Conservation (phyloP, 2,888 invertebrate species). For the Serripes groenlandicus region DNA sequence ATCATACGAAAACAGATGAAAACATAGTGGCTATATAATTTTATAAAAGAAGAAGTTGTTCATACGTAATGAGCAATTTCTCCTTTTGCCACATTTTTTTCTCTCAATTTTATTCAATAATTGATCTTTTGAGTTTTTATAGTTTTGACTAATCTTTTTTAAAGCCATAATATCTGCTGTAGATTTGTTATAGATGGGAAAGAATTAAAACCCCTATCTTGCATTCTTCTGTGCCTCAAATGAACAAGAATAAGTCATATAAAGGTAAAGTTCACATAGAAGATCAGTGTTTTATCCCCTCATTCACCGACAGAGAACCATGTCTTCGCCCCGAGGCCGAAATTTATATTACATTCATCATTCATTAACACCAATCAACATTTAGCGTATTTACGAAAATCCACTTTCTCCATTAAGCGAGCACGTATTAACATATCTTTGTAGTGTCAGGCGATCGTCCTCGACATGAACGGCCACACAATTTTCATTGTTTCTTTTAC, state of each 20-base stretch:
- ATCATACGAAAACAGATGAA: too few species aligned
- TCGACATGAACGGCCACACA: constrained; percentile 12
- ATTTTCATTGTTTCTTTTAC: constrained; percentile 8
- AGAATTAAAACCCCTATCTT: too few species aligned
- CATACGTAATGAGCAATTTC: background rate
- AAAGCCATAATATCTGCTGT: too few species aligned
- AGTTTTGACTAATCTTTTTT: too few species aligned
- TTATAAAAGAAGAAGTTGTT: background rate
- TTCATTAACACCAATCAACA: constrained; percentile 43
- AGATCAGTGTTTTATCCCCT: too few species aligned
- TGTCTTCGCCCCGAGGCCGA: constrained; percentile 31
- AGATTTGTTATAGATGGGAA: too few species aligned
- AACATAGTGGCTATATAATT: background rate
- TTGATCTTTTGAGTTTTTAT: too few species aligned
- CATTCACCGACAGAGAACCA: too few species aligned
- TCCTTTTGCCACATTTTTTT: background rate
- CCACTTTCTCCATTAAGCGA: constrained; percentile 49
- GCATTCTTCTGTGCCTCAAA: too few species aligned
- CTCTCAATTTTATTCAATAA: too few species aligned
- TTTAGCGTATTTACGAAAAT: constrained; percentile 48
- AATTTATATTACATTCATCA: constrained; percentile 45
- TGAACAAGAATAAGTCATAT: too few species aligned
- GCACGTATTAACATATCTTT: constrained; percentile 38
- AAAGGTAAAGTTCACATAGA: too few species aligned
- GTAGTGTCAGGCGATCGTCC: constrained; percentile 24